Base-by-base conservation (phyloP, 2,888 invertebrate genomes). In the Ypsolopha scabrella region DNA sequence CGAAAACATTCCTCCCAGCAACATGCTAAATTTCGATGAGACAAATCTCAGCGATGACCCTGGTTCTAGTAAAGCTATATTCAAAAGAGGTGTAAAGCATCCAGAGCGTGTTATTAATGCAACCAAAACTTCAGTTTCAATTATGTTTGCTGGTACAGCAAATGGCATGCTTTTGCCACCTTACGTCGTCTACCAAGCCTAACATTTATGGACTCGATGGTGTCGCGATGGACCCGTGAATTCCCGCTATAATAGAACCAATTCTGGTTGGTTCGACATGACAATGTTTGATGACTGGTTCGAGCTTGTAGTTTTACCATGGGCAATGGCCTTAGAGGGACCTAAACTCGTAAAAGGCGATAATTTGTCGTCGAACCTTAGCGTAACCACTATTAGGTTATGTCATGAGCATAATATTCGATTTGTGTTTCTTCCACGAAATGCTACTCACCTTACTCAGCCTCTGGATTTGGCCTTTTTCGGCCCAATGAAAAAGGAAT, bases 11-110 rank as follows among this genome's bases (percentile, higher is more conserved):
- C 58, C 59, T 10, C 48, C 55, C 9, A 7, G 44, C 33, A 59
- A 61, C 43, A 63, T 63, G 7, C 59, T 64, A 24, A 75, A 75
- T 50, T 76, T 67, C 56, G 70, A 73, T 52, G 68, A 72, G 53
- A 63, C 67, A 1, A 70, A 70, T 49, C 49, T 75, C 6, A 54
- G 58, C 7, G 72, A 72, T 52, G 68, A 77, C 50, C 67, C 69
- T 11, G 71, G 68, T 1, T 59, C 57, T 48, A 61, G 61, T 52
- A 59, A 56, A 49, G 53, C 60, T n/a, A 56, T 68, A 34, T 52
- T 51, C 36, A 60, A 60, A 51, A 55, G 65, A 48, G 66, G 68
- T 9, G 51, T 53, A 4, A 68, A 68, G 52, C 65, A 77, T 56
- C 65, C 67, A 33, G 65, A 72, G 51, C 54, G 60, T 37, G 58